Evolutionary conservation across 2,113 vertebrate genomes (phyloP).

Genomic region (Falco punctatus): DNA sequence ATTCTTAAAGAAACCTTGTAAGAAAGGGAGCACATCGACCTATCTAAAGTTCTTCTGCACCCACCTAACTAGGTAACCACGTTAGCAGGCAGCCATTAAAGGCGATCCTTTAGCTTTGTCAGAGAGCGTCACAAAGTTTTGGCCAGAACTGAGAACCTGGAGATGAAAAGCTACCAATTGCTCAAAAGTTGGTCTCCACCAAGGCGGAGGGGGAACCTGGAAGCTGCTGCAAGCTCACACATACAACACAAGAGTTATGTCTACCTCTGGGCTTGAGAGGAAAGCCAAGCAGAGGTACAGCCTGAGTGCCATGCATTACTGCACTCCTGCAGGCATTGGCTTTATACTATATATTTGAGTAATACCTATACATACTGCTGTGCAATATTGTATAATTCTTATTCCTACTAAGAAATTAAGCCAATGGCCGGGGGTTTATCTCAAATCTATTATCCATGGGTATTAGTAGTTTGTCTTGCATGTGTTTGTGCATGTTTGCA

Average conservation of each 20-base stretch:
- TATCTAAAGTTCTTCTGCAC: neutral
- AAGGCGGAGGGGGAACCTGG: neutral
- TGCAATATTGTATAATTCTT: neutral
- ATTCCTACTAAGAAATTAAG: neutral
- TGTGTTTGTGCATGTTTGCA: neutral
- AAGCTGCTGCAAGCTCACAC: neutral
- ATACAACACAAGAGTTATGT: neutral
- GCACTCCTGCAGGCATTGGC: neutral
- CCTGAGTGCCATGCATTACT: no score
- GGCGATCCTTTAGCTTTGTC: neutral
- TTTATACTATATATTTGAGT: neutral
- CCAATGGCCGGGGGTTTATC: neutral
- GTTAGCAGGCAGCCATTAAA: neutral
- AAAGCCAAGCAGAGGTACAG: neutral
- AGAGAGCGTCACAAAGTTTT: neutral
- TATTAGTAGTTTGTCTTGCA: neutral
- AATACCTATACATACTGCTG: neutral
- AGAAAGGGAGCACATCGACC: neutral
- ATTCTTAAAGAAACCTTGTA: neutral
- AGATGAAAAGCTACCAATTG: neutral
- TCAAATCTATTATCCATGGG: neutral
- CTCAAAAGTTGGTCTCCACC: neutral
- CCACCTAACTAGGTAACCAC: neutral
- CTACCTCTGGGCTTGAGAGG: neutral
- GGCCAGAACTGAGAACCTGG: neutral